These are phyloP conservation scores for Neoascia interrupta DNA, from an alignment of 2,888 invertebrate genomes.

Conservation along the genomic window DNA sequence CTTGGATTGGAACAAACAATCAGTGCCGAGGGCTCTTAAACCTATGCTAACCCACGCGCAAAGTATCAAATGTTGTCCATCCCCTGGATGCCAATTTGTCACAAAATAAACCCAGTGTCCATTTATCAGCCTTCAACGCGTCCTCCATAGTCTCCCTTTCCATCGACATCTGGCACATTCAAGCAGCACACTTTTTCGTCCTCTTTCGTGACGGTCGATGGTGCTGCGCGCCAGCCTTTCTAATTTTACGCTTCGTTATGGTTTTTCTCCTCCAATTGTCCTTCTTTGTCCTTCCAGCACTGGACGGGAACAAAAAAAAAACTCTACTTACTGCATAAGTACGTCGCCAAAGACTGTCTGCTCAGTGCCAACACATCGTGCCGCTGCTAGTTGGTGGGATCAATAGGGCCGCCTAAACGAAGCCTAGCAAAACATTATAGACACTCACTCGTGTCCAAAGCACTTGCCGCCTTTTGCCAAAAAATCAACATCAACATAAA, in stretches of 20 bases:
- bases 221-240: constrained; percentile 9
- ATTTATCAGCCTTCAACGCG: neutral
- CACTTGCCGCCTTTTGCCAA: constrained; percentile 63
- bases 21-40: no score
- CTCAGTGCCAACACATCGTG: constrained; percentile 33
- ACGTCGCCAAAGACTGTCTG: constrained; percentile 50
- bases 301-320: constrained; percentile 10
- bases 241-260: constrained; percentile 61
- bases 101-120: neutral
- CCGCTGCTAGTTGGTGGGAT: constrained; percentile 38
- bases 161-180: constrained; percentile 43
- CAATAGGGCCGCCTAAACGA: constrained; percentile 64
- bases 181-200: constrained; percentile 48
- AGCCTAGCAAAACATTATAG: constrained; percentile 60
- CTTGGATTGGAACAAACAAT: no score
- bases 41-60: no score
- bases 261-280: constrained; percentile 50
- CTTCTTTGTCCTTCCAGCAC: constrained; percentile 13
- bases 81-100: neutral
- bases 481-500: constrained; percentile 57
- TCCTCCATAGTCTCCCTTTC: neutral
- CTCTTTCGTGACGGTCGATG: constrained; percentile 20
- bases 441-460: constrained; percentile 38
- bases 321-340: constrained; percentile 53
- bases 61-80: neutral